A percentile compares a stretch with the other conserved stretches of the same genome.
phyloP scores from a whole-genome alignment of 2,888 invertebrate species.

The Acronicta leporina region DNA sequence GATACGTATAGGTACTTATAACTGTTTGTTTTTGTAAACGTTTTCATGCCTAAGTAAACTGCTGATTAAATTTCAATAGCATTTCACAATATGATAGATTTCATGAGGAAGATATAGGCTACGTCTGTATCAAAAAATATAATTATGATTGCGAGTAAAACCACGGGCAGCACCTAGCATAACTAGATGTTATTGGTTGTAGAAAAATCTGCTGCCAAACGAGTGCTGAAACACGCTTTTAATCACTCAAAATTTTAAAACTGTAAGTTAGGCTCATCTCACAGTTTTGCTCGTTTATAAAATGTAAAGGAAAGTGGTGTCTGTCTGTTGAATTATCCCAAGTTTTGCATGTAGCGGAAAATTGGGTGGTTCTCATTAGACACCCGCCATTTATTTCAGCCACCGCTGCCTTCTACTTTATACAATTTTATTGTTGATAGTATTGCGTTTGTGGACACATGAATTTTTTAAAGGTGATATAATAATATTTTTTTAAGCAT shows the following conservation, averaged over 20 bases:
- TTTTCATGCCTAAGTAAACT: no score
- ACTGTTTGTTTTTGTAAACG: no score
- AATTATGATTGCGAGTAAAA: no score
- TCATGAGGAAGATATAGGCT: no score
- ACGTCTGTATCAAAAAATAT: no score
- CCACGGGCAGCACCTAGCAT: no score
- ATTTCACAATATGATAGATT: no score
- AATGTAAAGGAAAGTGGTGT: conserved; percentile 58
- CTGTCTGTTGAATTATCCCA: conserved; percentile 66
- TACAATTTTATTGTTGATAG: conserved; percentile 53
- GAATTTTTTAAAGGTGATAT: conserved; percentile 12
- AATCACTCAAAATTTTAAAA: not conserved
- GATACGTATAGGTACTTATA: no score
- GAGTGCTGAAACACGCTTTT: no score
- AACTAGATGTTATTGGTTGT: no score
- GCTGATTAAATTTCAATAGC: no score
- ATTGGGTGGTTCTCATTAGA: conserved; percentile 77
- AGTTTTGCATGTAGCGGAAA: conserved; percentile 73
- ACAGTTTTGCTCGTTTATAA: conserved; percentile 12
- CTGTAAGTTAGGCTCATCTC: conserved; percentile 15
- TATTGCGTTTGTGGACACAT: conserved; percentile 40
- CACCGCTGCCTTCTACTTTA: conserved; percentile 38
- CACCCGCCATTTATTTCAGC: conserved; percentile 72
- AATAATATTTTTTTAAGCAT: not conserved
- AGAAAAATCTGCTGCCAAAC: no score